A percentile compares a stretch with the other conserved stretches of the same genome.
Conservation (phyloP, 2,888 invertebrate genomes). For the Diarsia mendica region DNA sequence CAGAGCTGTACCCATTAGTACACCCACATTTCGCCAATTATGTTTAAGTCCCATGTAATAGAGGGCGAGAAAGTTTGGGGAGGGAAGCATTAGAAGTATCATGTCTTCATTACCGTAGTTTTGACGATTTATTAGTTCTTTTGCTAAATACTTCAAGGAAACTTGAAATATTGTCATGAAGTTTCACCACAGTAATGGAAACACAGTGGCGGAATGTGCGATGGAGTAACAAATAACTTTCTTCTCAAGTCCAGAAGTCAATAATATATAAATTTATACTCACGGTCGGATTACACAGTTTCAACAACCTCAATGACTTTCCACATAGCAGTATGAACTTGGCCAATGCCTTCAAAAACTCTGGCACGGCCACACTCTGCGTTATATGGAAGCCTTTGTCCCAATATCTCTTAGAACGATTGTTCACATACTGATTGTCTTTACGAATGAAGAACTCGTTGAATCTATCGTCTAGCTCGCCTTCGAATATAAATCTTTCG, state of each 20-base stretch:
- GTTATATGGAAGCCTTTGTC: constrained; percentile 91
- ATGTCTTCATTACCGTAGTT: too few relatives aligned
- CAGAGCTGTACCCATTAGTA: too few relatives aligned
- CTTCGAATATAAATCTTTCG: constrained; percentile 96
- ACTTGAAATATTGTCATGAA: not conserved
- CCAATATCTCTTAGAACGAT: constrained; percentile 92
- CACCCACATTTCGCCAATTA: too few relatives aligned
- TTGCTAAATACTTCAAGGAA: not conserved
- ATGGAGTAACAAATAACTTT: not conserved
- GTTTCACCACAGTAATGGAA: not conserved
- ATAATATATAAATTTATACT: constrained; percentile 68
- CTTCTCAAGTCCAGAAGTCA: not conserved
- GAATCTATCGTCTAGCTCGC: constrained; percentile 94
- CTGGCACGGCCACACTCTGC: constrained; percentile 91
- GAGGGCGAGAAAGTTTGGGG: too few relatives aligned
- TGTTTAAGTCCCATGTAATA: too few relatives aligned
- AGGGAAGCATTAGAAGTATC: not conserved
- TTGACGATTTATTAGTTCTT: too few relatives aligned
- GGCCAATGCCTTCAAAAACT: constrained; percentile 92
- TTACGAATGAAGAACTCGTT: constrained; percentile 96
- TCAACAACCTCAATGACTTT: constrained; percentile 93
- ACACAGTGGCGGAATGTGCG: not conserved
- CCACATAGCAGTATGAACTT: constrained; percentile 93
- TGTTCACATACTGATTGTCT: constrained; percentile 91
- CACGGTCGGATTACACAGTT: constrained; percentile 93